phyloP scores from a whole-genome alignment of 2,888 invertebrate genomes.

The Spodoptera exigua region DNA sequence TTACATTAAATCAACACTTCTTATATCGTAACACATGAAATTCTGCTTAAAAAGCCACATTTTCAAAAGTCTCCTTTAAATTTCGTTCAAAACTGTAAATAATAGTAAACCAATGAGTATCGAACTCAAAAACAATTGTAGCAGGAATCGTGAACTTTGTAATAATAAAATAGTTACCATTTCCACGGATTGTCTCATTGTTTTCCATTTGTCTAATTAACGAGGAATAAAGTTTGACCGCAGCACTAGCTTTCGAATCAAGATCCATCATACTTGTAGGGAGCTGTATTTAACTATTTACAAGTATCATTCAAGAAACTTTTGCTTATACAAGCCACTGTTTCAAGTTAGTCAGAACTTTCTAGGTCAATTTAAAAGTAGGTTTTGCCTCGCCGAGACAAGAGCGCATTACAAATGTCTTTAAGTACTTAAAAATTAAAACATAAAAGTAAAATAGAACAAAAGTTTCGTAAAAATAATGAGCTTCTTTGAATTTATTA shows the following conservation, averaged over 20 bases:
- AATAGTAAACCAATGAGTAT: no score
- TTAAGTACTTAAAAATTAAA: background rate
- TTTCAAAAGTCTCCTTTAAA: no score
- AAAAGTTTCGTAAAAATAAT: background rate
- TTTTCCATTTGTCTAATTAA: constrained; percentile 60
- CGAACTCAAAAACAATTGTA: constrained; percentile 15
- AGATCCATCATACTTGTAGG: constrained; percentile 38
- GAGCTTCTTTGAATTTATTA: no score
- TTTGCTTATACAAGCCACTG: constrained; percentile 27
- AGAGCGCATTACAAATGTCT: background rate
- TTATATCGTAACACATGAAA: no score
- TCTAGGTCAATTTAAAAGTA: constrained; percentile 27
- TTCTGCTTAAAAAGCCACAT: no score
- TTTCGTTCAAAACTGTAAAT: no score
- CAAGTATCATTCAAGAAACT: constrained; percentile 29
- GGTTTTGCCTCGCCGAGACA: constrained; percentile 2
- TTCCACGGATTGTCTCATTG: constrained; percentile 40
- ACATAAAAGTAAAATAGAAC: background rate
- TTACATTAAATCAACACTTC: no score
- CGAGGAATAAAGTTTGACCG: constrained; percentile 38
- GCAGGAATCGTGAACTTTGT: constrained; percentile 13
- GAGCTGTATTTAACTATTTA: constrained; percentile 43
- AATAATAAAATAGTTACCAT: constrained; percentile 16
- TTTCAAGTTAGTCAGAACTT: constrained; percentile 7
- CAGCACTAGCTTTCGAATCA: constrained; percentile 42